Evolutionary conservation across 2,888 invertebrate species (phyloP).

Genomic region (Mimachlamys varia): DNA sequence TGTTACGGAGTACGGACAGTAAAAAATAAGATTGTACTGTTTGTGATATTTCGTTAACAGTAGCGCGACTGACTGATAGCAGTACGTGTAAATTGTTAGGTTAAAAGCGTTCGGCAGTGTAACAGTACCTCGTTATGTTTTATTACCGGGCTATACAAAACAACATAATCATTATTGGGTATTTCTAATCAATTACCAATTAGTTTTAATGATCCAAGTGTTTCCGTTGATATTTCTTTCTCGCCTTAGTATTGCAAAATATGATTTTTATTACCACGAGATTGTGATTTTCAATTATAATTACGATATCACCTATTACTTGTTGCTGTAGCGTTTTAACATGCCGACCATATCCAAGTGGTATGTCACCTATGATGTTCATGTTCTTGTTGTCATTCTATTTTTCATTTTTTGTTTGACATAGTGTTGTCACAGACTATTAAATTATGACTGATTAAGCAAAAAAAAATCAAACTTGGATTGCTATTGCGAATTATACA

Average conservation of each 20-base stretch:
- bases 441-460: background rate
- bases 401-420: no score
- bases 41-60: background rate
- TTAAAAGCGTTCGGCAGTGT: background rate
- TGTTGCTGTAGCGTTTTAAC: background rate
- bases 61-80: background rate
- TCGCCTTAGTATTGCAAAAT: background rate
- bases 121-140: background rate
- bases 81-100: background rate
- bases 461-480: background rate
- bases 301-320: background rate
- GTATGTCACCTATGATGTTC: background rate
- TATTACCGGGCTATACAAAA: background rate
- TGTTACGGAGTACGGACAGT: background rate
- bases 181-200: slow-evolving; percentile 23
- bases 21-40: background rate
- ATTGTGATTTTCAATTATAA: background rate
- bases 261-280: background rate
- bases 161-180: background rate
- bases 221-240: background rate
- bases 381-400: background rate
- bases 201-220: background rate
- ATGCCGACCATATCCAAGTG: background rate
- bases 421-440: background rate
- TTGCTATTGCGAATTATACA: background rate